Percentiles rank a stretch among this genome's conserved stretches.
Evolutionary conservation across 2,888 invertebrate species (phyloP).

Genomic region (Ormyrus nitidulus): DNA sequence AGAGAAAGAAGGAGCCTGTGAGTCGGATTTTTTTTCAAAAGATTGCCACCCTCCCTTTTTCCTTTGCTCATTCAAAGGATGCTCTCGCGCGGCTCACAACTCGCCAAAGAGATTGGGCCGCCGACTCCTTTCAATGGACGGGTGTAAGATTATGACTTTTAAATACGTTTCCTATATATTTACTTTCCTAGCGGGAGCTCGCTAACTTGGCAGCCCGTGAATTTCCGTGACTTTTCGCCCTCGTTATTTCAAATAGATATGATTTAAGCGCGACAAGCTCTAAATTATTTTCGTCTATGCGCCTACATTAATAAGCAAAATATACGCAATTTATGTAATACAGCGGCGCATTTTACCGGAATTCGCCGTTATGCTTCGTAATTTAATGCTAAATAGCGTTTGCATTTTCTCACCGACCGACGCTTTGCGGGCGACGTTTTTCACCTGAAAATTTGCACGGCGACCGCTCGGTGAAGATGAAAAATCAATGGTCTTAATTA

Average conservation of each 20-base stretch:
- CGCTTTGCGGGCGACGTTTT: constrained; percentile 12
- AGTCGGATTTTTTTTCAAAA: too few species aligned
- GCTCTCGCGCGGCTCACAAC: too few species aligned
- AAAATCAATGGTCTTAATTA: constrained; percentile 43
- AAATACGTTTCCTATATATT: too few species aligned
- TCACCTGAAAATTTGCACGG: constrained; percentile 15
- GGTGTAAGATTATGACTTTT: too few species aligned
- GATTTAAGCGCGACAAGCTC: not conserved
- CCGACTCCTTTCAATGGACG: too few species aligned
- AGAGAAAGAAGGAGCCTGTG: not conserved
- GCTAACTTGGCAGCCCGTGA: too few species aligned
- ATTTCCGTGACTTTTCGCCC: too few species aligned
- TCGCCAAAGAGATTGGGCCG: too few species aligned
- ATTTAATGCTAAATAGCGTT: constrained; percentile 46
- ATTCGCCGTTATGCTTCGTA: constrained; percentile 23
- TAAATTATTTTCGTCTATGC: constrained; percentile 5
- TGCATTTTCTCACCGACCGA: constrained; percentile 25
- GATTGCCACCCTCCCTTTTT: too few species aligned
- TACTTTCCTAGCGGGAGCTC: too few species aligned
- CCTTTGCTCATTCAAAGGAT: too few species aligned
- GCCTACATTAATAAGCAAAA: constrained; percentile 22
- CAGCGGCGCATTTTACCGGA: constrained; percentile 17
- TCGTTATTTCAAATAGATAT: not conserved
- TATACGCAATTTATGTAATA: constrained; percentile 30
- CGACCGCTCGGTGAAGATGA: not conserved